These are phyloP conservation scores for Apteryx owenii DNA, from an alignment of 2,113 vertebrate species.

Conservation along the genomic window DNA sequence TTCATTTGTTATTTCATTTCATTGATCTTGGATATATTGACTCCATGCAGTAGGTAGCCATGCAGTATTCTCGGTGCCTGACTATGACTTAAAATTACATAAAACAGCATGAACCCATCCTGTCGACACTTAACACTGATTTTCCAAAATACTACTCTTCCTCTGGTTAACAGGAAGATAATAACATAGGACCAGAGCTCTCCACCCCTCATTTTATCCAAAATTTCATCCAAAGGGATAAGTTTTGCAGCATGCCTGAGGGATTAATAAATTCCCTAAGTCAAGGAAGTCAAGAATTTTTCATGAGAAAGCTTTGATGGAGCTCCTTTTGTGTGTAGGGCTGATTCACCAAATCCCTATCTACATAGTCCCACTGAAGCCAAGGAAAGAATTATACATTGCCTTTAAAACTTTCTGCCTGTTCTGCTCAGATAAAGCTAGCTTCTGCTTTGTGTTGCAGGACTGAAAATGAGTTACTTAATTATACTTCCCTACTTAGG, in stretches of 20 bases:
- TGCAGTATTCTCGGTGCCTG: not conserved
- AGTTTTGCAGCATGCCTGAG: not conserved
- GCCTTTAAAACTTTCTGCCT: not conserved
- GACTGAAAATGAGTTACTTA: not conserved
- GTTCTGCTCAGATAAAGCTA: not conserved
- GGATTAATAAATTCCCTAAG: not conserved
- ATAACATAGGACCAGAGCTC: not conserved
- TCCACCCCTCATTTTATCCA: not conserved
- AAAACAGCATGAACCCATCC: not conserved
- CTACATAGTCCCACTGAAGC: not conserved
- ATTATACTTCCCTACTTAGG: not conserved
- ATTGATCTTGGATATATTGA: not conserved
- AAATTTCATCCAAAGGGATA: not conserved
- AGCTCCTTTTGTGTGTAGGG: not conserved
- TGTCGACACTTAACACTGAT: not conserved
- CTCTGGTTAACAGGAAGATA: not conserved
- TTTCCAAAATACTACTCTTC: not conserved
- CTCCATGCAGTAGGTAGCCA: not conserved
- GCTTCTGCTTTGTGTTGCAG: fast-evolving
- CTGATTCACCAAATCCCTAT: not conserved
- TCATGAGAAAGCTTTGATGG: not conserved
- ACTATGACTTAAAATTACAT: not conserved
- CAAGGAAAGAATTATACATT: not conserved
- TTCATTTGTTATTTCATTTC: not conserved
- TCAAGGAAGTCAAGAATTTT: not conserved